Conservation (phyloP, 2,888 invertebrate species). For the Sarcophaga carnaria region DNA sequence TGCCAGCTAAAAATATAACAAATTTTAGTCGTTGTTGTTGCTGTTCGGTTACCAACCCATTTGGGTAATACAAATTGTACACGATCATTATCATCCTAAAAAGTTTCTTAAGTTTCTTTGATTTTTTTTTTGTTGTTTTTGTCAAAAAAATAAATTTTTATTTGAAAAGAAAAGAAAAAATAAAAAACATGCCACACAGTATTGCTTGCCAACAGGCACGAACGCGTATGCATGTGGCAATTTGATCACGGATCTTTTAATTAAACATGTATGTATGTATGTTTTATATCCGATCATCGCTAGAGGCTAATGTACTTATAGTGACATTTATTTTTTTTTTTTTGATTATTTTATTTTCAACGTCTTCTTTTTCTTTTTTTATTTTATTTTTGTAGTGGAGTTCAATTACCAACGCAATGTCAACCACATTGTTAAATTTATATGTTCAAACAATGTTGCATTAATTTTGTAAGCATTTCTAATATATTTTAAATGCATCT, state of each 20-base stretch:
- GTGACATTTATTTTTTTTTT: conserved; percentile 5
- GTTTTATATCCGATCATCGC: conserved; percentile 12
- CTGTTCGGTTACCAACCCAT: conserved; percentile 44
- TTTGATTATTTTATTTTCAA: neutral
- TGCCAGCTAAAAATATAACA: conserved; percentile 25
- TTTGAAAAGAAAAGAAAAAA: neutral
- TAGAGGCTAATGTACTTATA: conserved; percentile 48
- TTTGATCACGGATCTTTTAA: conserved; percentile 39
- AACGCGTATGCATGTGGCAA: conserved; percentile 49
- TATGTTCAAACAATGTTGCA: neutral
- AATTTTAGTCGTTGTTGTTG: conserved; percentile 16
- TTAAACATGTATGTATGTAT: conserved; percentile 3
- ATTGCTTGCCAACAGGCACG: neutral
- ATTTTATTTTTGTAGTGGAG: conserved; percentile 16
- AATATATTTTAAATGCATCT: no score
- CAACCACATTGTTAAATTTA: neutral
- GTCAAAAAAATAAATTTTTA: neutral
- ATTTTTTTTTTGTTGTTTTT: conserved; percentile 7
- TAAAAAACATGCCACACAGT: conserved; percentile 6
- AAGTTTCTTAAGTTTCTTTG: neutral
- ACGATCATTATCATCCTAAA: conserved; percentile 21
- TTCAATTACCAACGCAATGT: conserved; percentile 54
- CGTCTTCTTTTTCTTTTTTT: no score
- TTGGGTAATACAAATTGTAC: conserved; percentile 4
- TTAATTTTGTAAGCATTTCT: no score